Evolutionary conservation across 2,888 invertebrate genomes (phyloP).

Genomic region (Pammene aurita): DNA sequence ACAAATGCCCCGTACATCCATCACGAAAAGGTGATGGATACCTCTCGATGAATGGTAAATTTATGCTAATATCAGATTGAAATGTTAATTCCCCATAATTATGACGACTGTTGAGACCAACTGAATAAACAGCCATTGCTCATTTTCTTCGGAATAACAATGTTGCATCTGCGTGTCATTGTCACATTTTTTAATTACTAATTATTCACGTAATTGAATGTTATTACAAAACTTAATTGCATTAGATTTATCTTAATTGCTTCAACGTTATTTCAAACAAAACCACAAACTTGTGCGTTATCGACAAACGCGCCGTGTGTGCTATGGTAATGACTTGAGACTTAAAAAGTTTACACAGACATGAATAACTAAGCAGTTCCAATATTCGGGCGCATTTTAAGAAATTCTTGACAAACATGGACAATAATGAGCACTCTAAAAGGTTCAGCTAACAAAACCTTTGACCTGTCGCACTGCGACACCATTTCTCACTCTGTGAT

Average conservation of each 20-base stretch:
- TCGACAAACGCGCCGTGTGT: conserved; percentile 26
- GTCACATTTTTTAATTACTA: neutral
- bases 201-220: neutral
- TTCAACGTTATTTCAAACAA: conserved; percentile 26
- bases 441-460: conserved; percentile 51
- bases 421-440: conserved; percentile 42
- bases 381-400: conserved; percentile 27
- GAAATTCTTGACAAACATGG: conserved; percentile 29
- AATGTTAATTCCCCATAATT: conserved; percentile 76
- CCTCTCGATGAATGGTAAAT: conserved; percentile 68
- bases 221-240: conserved; percentile 29
- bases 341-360: conserved; percentile 19
- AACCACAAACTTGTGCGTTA: conserved; percentile 25
- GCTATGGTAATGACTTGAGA: conserved; percentile 33
- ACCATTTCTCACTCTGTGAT: conserved; percentile 58
- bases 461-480: conserved; percentile 58
- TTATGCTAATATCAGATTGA: conserved; percentile 77
- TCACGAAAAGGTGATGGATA: conserved; percentile 73
- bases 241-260: conserved; percentile 35
- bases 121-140: conserved; percentile 65
- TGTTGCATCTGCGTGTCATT: conserved; percentile 20
- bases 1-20: conserved; percentile 73
- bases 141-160: conserved; percentile 53
- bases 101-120: conserved; percentile 59
- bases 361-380: conserved; percentile 38